Base-by-base conservation (phyloP, 2,888 invertebrate genomes). In the Volucella zonaria region DNA sequence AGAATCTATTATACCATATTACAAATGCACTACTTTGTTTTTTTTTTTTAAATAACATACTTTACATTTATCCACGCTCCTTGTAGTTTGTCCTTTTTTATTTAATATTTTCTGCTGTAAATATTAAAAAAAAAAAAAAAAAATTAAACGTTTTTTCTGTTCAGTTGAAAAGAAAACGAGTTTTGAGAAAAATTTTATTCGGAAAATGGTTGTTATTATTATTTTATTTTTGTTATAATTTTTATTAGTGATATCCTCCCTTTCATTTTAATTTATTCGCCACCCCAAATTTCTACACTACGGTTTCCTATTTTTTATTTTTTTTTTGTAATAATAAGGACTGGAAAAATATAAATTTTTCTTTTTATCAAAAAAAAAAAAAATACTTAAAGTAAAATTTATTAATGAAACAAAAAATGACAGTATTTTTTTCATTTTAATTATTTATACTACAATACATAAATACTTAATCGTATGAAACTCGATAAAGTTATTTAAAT, bases 371-470 rank as follows among this genome's bases (percentile, higher is more conserved):
- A 61, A 38, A 59, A 74, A 68, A 59, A 52, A 73, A 40, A 62
- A 61, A 74, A 67, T 59, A 68, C 61, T 74, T 23, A 74, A 66
- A 15, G 61, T 66, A 64, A 70, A 82, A 75, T 80, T 67, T 45
- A 67, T 71, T 68, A 70, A 79, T 49, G 66, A 83, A 79, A 83
- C 83, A 83, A 83, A 83, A 77, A 83, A 85, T 85, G 85, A 85
- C 85, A 85, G 85, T 85, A 85, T 85, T 85, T 85, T 82, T 85
- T 80, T 85, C 51, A 68, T 76, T 64, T 66, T 70, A 61, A 66
- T 62, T 67, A 61, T 71, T 43, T 64, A 47, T n/a, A n/a, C n/a
- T n/a, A n/a, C n/a, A n/a, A n/a, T n/a, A n/a, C n/a, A n/a, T 49
- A 58, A 31, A 58, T 54, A 71, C 54, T 51, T 66, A 70, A 66